Base-by-base conservation (phyloP, 1,140 invertebrate species). In the Globodera ellingtonae region DNA sequence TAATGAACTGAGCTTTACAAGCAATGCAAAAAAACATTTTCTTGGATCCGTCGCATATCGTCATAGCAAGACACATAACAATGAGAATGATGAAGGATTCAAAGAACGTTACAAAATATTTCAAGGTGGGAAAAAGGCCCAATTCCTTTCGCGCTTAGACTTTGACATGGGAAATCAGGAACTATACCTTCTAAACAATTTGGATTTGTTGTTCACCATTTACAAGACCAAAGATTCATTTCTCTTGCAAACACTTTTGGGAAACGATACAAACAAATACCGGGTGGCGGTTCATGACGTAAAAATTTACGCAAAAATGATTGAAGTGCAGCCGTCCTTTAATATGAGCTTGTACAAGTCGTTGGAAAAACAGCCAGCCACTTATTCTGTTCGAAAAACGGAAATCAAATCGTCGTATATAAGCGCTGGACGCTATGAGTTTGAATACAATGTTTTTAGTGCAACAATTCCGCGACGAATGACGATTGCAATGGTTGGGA, bases 91-190 rank as follows among this genome's bases (percentile, higher is more conserved):
- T 62, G 5, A 24, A 4, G 78, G 78, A 7, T 79, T 79, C 2
- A 21, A 10, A 2, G 24, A 79, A 24, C 79, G 78, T 24, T 44
- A 7, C 21, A 35, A 44, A n/a, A 15, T 82, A 1, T 56, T 83
- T 13, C 18, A 67, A 18, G n/a, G 18, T 4, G 66, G 80, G n/a
- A 24, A 52, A 50, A 80, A 3, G 9, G 18, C 56, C 21, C 81
- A 81, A 47, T 47, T 83, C 35, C 13, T 79, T 1, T 83, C 79
- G 10, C 67, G 81, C 0, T 3, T 81, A n/a, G 79, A 81, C 52
- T 83, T 83, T 59, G 79, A 81, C 50, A 47, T 81, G 1, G 81
- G 21, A 13, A 81, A 81, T 59, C 81, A 83, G 46, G 18, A 73
- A 8, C 35, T 35, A 35, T 35, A 35, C 35, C 35, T 35, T 35